phyloP scores from a whole-genome alignment of 2,797 vertebrate genomes.

The Phataginus tetradactyla region DNA sequence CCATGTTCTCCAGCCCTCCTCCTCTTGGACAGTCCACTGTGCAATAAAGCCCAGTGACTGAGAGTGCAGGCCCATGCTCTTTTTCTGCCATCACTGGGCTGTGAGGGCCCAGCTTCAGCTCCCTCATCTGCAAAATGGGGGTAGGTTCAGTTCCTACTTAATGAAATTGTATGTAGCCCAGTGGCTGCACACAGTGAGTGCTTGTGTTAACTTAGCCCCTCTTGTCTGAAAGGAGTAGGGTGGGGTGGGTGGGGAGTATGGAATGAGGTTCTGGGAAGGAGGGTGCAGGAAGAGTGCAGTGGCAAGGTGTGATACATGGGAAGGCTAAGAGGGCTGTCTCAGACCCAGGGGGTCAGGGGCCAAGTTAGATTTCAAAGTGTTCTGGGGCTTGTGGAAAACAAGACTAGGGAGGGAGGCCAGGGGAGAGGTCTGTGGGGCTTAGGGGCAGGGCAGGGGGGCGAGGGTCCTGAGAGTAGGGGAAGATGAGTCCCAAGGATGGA shows the following conservation, averaged over 20 bases:
- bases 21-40: neutral
- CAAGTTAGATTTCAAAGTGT: neutral
- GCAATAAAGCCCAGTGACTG: too few species aligned
- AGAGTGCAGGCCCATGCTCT: neutral
- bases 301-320: neutral
- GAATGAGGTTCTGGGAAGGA: neutral
- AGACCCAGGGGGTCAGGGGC: neutral
- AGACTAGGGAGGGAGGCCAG: neutral
- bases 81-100: neutral
- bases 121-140: neutral
- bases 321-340: neutral
- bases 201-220: neutral
- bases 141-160: neutral
- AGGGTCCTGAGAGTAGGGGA: neutral
- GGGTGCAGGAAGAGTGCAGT: neutral
- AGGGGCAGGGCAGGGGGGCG: neutral
- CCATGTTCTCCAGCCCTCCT: neutral
- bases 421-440: neutral
- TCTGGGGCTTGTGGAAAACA: neutral
- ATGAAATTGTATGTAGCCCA: neutral
- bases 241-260: neutral
- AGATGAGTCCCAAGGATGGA: neutral
- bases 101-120: neutral
- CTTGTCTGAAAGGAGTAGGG: neutral
- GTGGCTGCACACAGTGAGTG: neutral